Evolutionary conservation across 1,140 invertebrate species (phyloP), one percentile per base, ranked within the genome.

Genomic region (Calliopsis andreniformis): DNA sequence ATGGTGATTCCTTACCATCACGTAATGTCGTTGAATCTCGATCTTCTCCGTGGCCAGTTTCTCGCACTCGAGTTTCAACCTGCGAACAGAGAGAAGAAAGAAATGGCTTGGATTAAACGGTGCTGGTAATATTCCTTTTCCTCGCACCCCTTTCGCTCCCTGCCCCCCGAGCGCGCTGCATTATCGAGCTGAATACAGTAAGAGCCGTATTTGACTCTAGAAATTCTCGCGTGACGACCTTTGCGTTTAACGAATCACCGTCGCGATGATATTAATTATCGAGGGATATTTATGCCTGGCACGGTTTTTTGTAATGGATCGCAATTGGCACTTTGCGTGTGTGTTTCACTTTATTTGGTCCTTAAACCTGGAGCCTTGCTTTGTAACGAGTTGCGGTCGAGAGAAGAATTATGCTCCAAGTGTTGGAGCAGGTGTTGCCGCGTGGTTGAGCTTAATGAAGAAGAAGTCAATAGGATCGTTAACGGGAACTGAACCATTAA

Each of bases 21-120:
- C 98, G 94, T 99, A 99, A 94, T 99, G 98, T 92, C 98, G 95
- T 93, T 99, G 98, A 94, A 99, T 98, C 94, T 99, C 98, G 77
- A 98, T 98, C 94, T 99, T 99, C 92, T 99, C 98, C 91, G 96
- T 97, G 64, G 97, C 97, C 87, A 99, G 93, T 93, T 99, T 99
- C 93, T 99, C 98, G 93, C 96, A 97, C 94, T 97, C 96, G 91
- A 97, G 93, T 94, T 97, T 98, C 87, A 97, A 94, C 89, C 96
- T 97, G 93, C 66, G 88, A 87, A 89, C 86, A 62, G 63, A 79
- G 16, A 28, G 10, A 56, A 8, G 18, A 8, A 45, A 16, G 45
- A 28, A 62, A 14, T 5, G 10, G n/a, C 20, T 55, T 14, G 30
- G 42, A 56, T 68, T 67, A 66, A 73, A 66, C 35, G 32, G 49